Percentiles rank a stretch among this genome's conserved stretches.
phyloP scores from a whole-genome alignment of 2,888 invertebrate genomes.

The Hybos culiciformis region DNA sequence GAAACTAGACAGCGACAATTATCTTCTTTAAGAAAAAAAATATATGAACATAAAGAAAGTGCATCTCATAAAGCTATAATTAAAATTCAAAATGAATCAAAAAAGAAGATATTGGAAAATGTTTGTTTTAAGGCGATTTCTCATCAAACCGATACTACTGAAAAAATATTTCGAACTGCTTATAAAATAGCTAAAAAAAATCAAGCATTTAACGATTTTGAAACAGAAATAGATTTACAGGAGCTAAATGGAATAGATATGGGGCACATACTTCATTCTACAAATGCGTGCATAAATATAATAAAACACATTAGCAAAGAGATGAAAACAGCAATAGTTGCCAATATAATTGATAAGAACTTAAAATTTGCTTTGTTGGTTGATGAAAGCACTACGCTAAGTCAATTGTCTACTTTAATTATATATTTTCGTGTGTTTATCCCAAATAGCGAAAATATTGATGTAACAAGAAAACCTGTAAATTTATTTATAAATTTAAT shows the following conservation, averaged over 20 bases:
- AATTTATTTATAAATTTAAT: slow-evolving; percentile 2
- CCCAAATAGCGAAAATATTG: neutral
- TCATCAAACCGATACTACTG: neutral
- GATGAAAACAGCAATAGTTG: neutral
- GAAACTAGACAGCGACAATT: neutral
- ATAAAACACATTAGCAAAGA: neutral
- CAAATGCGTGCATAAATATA: slow-evolving; percentile 1
- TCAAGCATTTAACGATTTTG: neutral
- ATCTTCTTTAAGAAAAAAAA: slow-evolving; percentile 1
- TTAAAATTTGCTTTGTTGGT: neutral
- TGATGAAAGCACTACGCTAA: neutral
- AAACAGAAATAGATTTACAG: neutral
- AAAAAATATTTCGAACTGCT: neutral
- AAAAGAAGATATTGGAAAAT: neutral
- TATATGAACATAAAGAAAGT: neutral
- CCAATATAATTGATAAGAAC: neutral
- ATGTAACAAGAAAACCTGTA: slow-evolving; percentile 1
- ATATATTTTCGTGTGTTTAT: neutral
- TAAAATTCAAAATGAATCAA: neutral
- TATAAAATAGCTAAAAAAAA: neutral
- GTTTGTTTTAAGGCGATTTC: neutral
- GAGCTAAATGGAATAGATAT: neutral
- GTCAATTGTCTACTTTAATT: neutral
- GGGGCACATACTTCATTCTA: slow-evolving; percentile 2
- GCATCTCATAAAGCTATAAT: neutral